Evolutionary conservation across 2,113 vertebrate genomes (phyloP).

Genomic region (Dinomys branickii): DNA sequence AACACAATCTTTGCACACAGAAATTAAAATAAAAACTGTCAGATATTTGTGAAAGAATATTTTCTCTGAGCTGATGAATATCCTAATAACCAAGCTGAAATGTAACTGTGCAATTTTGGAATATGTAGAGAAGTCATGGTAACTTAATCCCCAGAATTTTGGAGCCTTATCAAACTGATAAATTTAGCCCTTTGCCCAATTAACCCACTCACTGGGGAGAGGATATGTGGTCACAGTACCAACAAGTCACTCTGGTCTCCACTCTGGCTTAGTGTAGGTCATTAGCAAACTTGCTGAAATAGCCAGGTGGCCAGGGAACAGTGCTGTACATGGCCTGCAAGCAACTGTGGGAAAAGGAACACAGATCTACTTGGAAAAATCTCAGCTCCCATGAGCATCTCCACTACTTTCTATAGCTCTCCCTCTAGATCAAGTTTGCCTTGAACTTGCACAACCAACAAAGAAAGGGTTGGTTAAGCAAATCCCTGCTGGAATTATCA

Average conservation of each 20-base stretch:
- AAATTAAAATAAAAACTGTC: not conserved
- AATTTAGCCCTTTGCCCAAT: conserved; percentile 28
- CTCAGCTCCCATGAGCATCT: not conserved
- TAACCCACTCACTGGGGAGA: not conserved
- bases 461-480: conserved; percentile 44
- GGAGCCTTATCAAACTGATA: conserved; percentile 44
- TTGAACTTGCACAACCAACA: conserved; percentile 33
- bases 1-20: not conserved
- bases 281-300: not conserved
- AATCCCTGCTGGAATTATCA: conserved; percentile 55
- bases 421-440: not conserved
- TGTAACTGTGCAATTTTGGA: conserved; percentile 48
- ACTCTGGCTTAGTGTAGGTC: not conserved
- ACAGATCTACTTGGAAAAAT: not conserved
- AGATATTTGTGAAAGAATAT: conserved; percentile 17
- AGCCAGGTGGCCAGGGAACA: not conserved
- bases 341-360: not conserved
- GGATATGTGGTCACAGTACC: not conserved
- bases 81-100: conserved; percentile 25
- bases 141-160: conserved; percentile 22
- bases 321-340: not conserved
- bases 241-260: not conserved
- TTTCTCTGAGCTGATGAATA: conserved; percentile 11
- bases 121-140: conserved; percentile 15
- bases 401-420: not conserved